A percentile compares a stretch with the other conserved stretches of the same genome.
These are phyloP conservation scores for Aselliscus stoliczkanus DNA, from an alignment of 2,797 vertebrate species.

Conservation along the genomic window DNA sequence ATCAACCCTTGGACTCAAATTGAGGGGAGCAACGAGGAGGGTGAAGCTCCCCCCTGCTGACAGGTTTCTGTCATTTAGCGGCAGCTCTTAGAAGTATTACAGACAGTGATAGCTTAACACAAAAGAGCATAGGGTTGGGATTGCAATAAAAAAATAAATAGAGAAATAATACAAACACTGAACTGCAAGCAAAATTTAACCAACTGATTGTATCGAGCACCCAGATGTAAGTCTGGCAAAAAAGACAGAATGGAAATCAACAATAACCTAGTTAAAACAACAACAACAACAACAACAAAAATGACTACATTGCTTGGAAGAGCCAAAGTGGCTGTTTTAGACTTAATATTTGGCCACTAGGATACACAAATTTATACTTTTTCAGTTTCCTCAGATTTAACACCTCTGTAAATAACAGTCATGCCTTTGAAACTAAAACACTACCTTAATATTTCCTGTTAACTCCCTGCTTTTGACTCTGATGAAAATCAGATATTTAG, in stretches of 20 bases:
- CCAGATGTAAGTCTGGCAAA: slow-evolving; percentile 75
- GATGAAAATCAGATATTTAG: not conserved
- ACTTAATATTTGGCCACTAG: slow-evolving; percentile 26
- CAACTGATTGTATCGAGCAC: slow-evolving; percentile 76
- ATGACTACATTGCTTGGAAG: slow-evolving; percentile 46
- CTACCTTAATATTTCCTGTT: not conserved
- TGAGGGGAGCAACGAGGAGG: slow-evolving; percentile 27
- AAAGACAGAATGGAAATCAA: slow-evolving; percentile 67
- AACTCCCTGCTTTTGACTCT: slow-evolving; percentile 39
- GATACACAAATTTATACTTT: not conserved
- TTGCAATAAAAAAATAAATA: slow-evolving; percentile 52
- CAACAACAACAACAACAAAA: not conserved
- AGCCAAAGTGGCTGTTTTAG: slow-evolving; percentile 50
- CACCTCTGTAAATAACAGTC: slow-evolving; percentile 50
- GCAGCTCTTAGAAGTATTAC: slow-evolving; percentile 76
- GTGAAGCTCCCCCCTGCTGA: not conserved
- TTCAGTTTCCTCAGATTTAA: slow-evolving; percentile 7
- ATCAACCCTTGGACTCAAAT: slow-evolving; percentile 61
- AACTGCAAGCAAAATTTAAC: slow-evolving; percentile 71
- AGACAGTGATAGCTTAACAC: slow-evolving; percentile 76
- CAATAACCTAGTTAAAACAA: slow-evolving; percentile 24
- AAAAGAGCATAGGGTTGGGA: slow-evolving; percentile 72
- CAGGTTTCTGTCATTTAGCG: slow-evolving; percentile 62
- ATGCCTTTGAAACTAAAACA: slow-evolving; percentile 48
- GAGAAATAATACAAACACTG: slow-evolving; percentile 60